Conservation (phyloP, 2,113 vertebrate species). For the Globicephala melas region DNA sequence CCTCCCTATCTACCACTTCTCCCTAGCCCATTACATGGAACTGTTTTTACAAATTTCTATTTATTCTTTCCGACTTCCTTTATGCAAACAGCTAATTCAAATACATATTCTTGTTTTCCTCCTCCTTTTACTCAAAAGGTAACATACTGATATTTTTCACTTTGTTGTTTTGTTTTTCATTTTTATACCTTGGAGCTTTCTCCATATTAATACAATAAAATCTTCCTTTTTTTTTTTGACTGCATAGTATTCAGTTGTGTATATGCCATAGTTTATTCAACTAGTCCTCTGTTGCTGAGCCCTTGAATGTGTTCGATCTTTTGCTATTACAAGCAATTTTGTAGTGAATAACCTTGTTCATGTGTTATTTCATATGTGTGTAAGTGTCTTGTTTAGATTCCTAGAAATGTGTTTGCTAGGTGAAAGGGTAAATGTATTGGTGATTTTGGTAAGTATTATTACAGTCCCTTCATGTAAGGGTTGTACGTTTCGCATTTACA, state of each 20-base stretch:
- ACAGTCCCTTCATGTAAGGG: neutral
- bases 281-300: neutral
- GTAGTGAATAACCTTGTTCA: neutral
- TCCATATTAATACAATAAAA: neutral
- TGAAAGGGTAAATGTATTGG: neutral
- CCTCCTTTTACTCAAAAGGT: neutral
- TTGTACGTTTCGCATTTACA: neutral
- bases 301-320: neutral
- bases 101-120: neutral
- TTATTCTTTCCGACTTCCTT: neutral
- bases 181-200: neutral
- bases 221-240: neutral
- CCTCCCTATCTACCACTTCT: neutral
- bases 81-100: neutral
- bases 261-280: neutral
- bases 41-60: neutral
- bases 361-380: neutral
- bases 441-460: neutral
- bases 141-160: neutral
- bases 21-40: neutral
- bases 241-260: neutral
- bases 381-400: neutral
- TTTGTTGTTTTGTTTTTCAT: neutral
- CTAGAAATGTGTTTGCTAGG: slow-evolving; percentile 12
- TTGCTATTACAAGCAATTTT: neutral